These are phyloP conservation scores for Caradrina clavipalpis DNA, from an alignment of 2,888 invertebrate genomes.

Conservation along the genomic window DNA sequence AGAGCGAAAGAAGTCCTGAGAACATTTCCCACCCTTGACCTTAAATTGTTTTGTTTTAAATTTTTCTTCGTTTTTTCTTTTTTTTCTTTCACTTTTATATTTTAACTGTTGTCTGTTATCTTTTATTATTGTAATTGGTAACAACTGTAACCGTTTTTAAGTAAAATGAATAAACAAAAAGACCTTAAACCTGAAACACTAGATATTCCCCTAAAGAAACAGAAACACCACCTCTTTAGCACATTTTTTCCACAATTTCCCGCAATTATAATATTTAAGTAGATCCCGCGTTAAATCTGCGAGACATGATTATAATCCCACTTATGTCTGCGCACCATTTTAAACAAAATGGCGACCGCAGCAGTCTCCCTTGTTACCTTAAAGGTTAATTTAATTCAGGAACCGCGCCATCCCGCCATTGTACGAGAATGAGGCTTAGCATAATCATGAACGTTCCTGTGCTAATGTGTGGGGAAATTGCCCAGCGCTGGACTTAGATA, in stretches of 20 bases:
- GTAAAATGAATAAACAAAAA: no score
- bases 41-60: no score
- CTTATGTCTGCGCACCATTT: slow-evolving; percentile 30
- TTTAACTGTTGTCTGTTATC: no score
- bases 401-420: slow-evolving; percentile 8
- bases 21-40: no score
- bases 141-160: no score
- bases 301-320: slow-evolving; percentile 42
- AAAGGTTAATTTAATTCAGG: slow-evolving; percentile 42
- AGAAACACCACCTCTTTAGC: no score
- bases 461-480: slow-evolving; percentile 33
- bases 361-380: slow-evolving; percentile 15
- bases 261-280: slow-evolving; percentile 16
- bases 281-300: slow-evolving; percentile 8
- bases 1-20: no score
- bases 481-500: slow-evolving; percentile 34
- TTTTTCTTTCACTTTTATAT: no score
- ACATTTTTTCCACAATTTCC: not conserved
- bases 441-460: slow-evolving; percentile 34
- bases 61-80: no score
- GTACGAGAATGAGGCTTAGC: slow-evolving; percentile 35
- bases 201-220: no score
- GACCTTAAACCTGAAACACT: no score
- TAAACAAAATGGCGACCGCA: slow-evolving; percentile 30
- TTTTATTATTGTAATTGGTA: no score